phyloP scores from a whole-genome alignment of 2,797 vertebrate genomes.

The Ammospiza maritima region DNA sequence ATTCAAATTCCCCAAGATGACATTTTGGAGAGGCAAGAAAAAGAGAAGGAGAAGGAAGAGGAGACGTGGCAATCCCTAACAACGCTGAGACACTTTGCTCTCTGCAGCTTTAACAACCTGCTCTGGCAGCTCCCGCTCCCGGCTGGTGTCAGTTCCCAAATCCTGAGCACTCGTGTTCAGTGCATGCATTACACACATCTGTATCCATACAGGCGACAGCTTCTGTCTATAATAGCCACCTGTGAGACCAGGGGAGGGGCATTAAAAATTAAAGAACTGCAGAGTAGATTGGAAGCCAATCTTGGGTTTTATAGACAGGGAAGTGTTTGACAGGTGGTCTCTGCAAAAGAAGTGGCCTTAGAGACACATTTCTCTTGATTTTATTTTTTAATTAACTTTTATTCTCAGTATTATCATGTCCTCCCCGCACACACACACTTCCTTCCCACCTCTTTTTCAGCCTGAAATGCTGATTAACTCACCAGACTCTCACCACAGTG shows the following conservation, averaged over 20 bases:
- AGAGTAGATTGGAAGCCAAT: conserved; percentile 67
- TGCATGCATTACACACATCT: conserved; percentile 33
- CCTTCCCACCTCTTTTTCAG: conserved; percentile 26
- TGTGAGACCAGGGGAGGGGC: conserved; percentile 71
- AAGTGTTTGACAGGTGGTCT: conserved; percentile 81
- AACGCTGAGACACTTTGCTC: not conserved
- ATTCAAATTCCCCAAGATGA: not conserved
- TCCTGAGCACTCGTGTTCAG: conserved; percentile 20
- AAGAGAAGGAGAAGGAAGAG: not conserved
- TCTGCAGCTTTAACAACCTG: conserved; percentile 15
- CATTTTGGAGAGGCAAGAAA: not conserved
- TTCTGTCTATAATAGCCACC: conserved; percentile 68
- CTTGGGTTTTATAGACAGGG: conserved; percentile 75
- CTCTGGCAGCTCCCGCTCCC: not conserved
- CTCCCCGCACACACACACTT: not conserved
- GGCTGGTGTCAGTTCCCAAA: not conserved
- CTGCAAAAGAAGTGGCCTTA: conserved; percentile 73
- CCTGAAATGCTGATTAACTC: conserved; percentile 56
- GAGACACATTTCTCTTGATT: conserved; percentile 83
- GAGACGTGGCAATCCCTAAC: not conserved
- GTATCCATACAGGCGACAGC: conserved; percentile 60
- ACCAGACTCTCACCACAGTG: not conserved
- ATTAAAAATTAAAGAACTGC: conserved; percentile 82
- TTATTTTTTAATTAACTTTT: conserved; percentile 88
- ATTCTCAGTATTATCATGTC: conserved; percentile 73